A percentile compares a stretch with the other conserved stretches of the same genome.
These are phyloP conservation scores for Drosophila koepferae DNA, from an alignment of 2,888 invertebrate species.

Conservation along the genomic window DNA sequence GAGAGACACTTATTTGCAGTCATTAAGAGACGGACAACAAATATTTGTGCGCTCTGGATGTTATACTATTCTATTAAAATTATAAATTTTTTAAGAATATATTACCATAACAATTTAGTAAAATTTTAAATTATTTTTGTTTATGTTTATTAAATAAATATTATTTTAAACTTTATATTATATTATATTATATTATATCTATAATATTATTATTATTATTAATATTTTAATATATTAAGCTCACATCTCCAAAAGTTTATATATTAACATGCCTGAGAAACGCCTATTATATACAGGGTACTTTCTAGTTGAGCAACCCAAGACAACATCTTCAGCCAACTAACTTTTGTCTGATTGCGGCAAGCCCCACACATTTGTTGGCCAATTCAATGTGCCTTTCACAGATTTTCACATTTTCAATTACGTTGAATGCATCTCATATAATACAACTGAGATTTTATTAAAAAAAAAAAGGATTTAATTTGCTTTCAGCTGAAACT, in stretches of 20 bases:
- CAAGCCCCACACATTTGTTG: conserved; percentile 1
- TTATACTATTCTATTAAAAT: too few relatives aligned
- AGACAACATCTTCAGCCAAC: background rate
- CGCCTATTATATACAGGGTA: background rate
- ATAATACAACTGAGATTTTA: background rate
- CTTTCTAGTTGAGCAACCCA: background rate
- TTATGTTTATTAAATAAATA: too few relatives aligned
- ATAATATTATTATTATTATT: background rate
- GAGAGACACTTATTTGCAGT: too few relatives aligned
- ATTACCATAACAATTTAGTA: too few relatives aligned
- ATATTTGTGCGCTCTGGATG: too few relatives aligned
- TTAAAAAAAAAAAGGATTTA: conserved; percentile 1
- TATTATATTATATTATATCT: too few relatives aligned
- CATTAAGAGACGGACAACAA: too few relatives aligned
- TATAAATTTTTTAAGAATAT: too few relatives aligned
- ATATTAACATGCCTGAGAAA: background rate
- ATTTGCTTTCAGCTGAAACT: conserved; percentile 12
- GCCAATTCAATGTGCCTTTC: background rate
- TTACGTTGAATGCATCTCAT: conserved; percentile 33
- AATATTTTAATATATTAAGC: background rate
- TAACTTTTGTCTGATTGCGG: conserved; percentile 1
- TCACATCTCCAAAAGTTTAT: background rate
- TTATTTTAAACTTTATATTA: background rate
- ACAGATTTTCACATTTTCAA: conserved; percentile 17
- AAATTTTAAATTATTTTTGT: too few relatives aligned